These are phyloP conservation scores for Rhea americana DNA, from an alignment of 2,113 vertebrate species.

Conservation along the genomic window DNA sequence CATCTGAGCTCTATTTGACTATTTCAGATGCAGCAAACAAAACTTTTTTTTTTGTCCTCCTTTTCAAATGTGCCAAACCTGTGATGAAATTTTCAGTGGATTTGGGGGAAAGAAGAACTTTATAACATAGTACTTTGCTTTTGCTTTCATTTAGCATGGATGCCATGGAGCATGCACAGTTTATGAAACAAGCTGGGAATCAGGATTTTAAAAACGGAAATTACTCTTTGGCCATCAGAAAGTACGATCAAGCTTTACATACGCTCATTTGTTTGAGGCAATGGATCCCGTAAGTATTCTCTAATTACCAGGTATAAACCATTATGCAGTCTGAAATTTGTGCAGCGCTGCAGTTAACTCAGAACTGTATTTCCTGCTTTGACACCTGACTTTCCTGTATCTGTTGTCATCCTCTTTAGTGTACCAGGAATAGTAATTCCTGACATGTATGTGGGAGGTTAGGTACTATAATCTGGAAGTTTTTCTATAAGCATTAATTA, in stretches of 20 bases:
- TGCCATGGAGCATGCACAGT: conserved; percentile 21
- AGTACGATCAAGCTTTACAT: conserved; percentile 72
- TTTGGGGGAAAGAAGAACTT: not conserved
- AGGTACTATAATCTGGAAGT: not conserved
- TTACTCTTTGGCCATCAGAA: conserved; percentile 72
- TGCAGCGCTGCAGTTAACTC: not conserved
- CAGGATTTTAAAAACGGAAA: conserved; percentile 71
- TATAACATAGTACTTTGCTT: not conserved
- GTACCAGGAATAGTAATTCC: not conserved
- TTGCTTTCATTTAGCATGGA: conserved; percentile 54
- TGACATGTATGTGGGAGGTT: not conserved
- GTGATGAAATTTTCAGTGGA: not conserved
- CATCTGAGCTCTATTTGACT: not conserved
- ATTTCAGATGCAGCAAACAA: not conserved
- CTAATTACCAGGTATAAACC: not conserved
- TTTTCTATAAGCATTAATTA: not conserved
- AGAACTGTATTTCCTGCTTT: not conserved
- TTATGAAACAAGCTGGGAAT: conserved; percentile 68
- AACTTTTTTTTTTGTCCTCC: not conserved
- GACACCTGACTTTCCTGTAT: not conserved
- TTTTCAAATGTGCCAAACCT: not conserved
- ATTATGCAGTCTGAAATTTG: not conserved
- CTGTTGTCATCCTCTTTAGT: not conserved
- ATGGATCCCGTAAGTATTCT: conserved; percentile 48
- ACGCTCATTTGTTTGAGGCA: conserved; percentile 25